Base-by-base conservation (phyloP, 2,113 vertebrate species). In the Erythrolamprus reginae region DNA sequence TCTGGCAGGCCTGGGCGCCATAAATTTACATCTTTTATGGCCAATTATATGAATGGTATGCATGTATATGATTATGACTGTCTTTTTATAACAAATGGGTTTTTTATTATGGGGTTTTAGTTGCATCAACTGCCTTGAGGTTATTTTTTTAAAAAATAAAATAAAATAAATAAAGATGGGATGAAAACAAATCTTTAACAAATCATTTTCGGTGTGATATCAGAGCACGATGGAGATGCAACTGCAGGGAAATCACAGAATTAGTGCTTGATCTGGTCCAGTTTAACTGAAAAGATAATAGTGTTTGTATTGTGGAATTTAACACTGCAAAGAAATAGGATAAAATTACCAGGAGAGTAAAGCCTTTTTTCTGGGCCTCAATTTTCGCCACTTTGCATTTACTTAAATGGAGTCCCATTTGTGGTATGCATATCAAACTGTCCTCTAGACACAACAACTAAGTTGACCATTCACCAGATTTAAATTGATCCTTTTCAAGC, bases 211-310 rank as follows among this genome's bases (percentile, higher is more conserved):
- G 92, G 3, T 0, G 1, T 19, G n/a, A 53, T 92, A 48, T 93
- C 82, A 0, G 94, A 92, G 33, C 92, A 95, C 0, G 93, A 93
- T 24, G 95, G 90, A 0, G 45, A 53, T 0, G 94, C 58, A 48
- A 93, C 45, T 55, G 94, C 82, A 1, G 83, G 55, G 10, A 93
- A 4, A 10, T 89, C 83, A 4, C 94, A 95, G 83, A 92, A 96
- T 82, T 95, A 95, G 24, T 92, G 92, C 8, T 77, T 89, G 70
- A 95, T 33, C n/a, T 42, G 0, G 89, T 92, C 84, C 82, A 95
- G 9, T 12, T 0, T 1, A 90, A 23, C 19, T 48, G 89, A 58
- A 91, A 93, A 51, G n/a, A 58, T 0, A 86, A 91, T 82, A 82
- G 86, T 52, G 77, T 65, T 4, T 91, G 82, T 10, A 28, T 19